Percentiles rank a stretch among this genome's conserved stretches.
These are phyloP conservation scores for Nematolebias whitei DNA, from an alignment of 2,113 vertebrate species.

Conservation along the genomic window DNA sequence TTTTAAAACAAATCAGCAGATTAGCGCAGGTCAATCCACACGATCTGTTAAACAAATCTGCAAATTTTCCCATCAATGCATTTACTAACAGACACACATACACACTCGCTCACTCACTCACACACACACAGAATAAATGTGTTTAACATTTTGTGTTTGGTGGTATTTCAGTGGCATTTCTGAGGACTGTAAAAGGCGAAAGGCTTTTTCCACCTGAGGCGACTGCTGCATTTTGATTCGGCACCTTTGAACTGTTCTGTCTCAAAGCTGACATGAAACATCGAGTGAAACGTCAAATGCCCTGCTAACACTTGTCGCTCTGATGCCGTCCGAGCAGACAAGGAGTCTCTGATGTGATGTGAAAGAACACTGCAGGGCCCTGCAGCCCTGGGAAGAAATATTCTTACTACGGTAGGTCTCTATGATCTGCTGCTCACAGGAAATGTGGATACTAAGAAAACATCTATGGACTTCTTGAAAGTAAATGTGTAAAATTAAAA, in stretches of 20 bases:
- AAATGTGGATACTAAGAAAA: background rate
- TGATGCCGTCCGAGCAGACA: conserved; percentile 42
- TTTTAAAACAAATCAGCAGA: conserved; percentile 32
- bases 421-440: conserved; percentile 28
- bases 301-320: conserved; percentile 58
- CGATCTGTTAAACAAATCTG: background rate
- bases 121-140: background rate
- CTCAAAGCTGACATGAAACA: conserved; percentile 59
- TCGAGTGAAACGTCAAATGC: conserved; percentile 54
- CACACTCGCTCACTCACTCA: too few relatives aligned
- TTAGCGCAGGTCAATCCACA: conserved; percentile 26
- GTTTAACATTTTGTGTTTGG: conserved; percentile 33
- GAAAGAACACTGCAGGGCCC: conserved; percentile 30
- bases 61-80: conserved; percentile 5
- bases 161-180: conserved; percentile 56
- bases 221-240: conserved; percentile 43
- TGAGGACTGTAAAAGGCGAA: conserved; percentile 29
- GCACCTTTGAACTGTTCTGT: conserved; percentile 44
- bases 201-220: conserved; percentile 43
- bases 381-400: conserved; percentile 25
- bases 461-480: background rate
- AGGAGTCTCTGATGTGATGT: conserved; percentile 45
- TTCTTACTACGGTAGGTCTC: conserved; percentile 30
- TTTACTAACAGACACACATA: background rate
- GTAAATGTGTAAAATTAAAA: background rate